These are phyloP conservation scores for Diprion similis DNA, from an alignment of 1,140 invertebrate species.

Conservation along the genomic window DNA sequence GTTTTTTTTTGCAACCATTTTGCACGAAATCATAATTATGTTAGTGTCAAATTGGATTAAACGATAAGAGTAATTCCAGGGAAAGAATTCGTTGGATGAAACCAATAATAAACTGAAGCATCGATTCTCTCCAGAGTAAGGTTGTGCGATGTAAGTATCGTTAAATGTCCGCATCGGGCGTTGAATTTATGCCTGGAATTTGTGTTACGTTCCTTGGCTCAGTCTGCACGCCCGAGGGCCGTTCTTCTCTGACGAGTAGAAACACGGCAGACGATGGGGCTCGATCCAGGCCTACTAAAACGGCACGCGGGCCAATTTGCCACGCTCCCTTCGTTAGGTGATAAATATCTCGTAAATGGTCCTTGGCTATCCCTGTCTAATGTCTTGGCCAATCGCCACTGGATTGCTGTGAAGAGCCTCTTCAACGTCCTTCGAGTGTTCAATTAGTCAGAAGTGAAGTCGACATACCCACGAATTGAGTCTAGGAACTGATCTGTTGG, in stretches of 20 bases:
- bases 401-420: background rate
- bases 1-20: background rate
- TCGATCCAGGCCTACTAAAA: constrained; percentile 40
- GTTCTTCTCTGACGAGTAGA: constrained; percentile 24
- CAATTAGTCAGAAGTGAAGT: too few relatives aligned
- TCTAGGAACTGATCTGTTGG: too few relatives aligned
- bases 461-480: too few relatives aligned
- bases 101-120: too few relatives aligned
- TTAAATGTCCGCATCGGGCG: constrained; percentile 59
- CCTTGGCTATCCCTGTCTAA: background rate
- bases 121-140: too few relatives aligned
- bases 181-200: constrained; percentile 57
- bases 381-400: background rate
- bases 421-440: background rate
- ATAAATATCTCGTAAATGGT: constrained; percentile 46
- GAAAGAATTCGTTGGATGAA: too few relatives aligned
- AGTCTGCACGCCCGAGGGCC: constrained; percentile 38
- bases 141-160: constrained; percentile 49
- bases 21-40: background rate
- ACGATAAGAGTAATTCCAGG: too few relatives aligned
- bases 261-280: constrained; percentile 27
- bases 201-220: constrained; percentile 55
- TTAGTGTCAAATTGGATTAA: too few relatives aligned
- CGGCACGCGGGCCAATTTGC: constrained; percentile 51
- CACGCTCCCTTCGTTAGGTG: constrained; percentile 41